Conservation (phyloP, 2,888 invertebrate species). For the Callosobruchus maculatus region DNA sequence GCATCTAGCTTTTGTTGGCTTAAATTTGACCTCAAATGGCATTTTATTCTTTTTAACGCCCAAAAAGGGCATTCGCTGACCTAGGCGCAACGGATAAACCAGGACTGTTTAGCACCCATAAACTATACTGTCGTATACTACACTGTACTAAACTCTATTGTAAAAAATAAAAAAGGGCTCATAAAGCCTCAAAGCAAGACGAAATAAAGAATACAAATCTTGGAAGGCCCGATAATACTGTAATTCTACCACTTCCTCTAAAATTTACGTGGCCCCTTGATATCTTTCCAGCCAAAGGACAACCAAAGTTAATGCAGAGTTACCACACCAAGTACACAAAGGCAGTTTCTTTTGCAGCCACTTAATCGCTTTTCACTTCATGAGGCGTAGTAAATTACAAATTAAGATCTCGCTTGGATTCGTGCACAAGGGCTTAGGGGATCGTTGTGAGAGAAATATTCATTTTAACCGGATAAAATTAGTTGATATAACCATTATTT, state of each 20-base stretch:
- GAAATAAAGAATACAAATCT: background rate
- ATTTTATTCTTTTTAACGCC: too few species aligned
- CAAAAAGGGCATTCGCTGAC: too few species aligned
- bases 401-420: background rate
- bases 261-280: background rate
- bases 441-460: background rate
- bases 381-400: background rate
- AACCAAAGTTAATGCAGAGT: too few species aligned
- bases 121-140: too few species aligned
- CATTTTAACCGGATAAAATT: background rate
- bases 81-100: too few species aligned
- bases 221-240: background rate
- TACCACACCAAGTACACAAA: background rate
- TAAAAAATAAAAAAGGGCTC: too few species aligned
- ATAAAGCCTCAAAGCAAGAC: background rate
- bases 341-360: background rate
- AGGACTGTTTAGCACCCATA: too few species aligned
- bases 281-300: background rate
- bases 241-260: background rate
- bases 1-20: too few species aligned
- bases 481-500: too few species aligned
- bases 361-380: background rate
- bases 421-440: background rate
- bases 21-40: too few species aligned
- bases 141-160: too few species aligned